Conservation (phyloP, 2,113 vertebrate genomes). For the Canis aureus region DNA sequence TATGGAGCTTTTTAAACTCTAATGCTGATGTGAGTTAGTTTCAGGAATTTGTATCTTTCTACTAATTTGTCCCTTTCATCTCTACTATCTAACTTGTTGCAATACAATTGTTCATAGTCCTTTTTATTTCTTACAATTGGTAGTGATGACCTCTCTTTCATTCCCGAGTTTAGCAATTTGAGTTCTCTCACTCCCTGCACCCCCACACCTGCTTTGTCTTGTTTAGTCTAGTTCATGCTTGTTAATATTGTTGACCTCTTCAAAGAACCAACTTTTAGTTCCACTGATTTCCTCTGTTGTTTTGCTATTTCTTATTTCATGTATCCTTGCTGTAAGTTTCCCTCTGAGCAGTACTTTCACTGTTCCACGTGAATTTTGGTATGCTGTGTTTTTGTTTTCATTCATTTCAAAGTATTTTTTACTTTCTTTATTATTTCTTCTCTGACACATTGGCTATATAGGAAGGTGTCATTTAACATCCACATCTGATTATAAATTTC, state of each 20-base stretch:
- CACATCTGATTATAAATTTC: background rate
- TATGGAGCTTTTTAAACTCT: background rate
- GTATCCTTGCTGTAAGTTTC: background rate
- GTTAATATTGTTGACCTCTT: background rate
- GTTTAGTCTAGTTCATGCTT: background rate
- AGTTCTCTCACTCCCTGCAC: background rate
- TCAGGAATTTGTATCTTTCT: background rate
- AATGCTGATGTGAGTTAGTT: background rate
- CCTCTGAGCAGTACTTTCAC: background rate
- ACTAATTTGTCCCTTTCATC: background rate
- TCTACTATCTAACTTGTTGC: background rate
- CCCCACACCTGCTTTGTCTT: background rate
- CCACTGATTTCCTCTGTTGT: background rate
- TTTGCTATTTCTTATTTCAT: background rate
- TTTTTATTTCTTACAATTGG: background rate
- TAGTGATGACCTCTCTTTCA: background rate
- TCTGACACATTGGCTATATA: background rate
- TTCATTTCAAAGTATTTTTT: conserved; percentile 13
- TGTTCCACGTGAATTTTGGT: background rate
- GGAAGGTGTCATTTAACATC: background rate
- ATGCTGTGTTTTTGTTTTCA: background rate
- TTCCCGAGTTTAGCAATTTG: background rate
- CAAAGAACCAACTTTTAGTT: background rate
- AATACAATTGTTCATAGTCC: background rate
- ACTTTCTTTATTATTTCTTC: background rate